phyloP scores from a whole-genome alignment of 2,888 invertebrate genomes.

The Gryllus longicercus region DNA sequence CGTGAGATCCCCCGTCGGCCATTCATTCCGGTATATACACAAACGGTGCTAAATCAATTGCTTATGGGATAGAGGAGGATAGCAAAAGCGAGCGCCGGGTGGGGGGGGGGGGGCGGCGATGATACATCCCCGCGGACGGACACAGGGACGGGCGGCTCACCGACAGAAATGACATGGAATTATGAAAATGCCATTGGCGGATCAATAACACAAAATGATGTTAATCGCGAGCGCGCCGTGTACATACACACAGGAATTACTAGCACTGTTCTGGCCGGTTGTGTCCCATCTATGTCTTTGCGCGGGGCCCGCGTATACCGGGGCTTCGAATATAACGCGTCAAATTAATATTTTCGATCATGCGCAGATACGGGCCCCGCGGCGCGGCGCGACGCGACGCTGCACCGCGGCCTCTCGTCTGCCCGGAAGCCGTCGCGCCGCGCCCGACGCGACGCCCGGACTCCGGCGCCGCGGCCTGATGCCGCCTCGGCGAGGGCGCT shows the following conservation, averaged over 20 bases:
- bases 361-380: not conserved
- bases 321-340: not conserved
- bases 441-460: too few relatives aligned
- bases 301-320: not conserved
- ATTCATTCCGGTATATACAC: slow-evolving; percentile 17
- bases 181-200: slow-evolving; percentile 1
- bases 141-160: not conserved
- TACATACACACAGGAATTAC: slow-evolving; percentile 17
- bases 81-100: not conserved
- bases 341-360: slow-evolving; percentile 17
- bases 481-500: not conserved
- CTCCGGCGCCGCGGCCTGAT: too few relatives aligned
- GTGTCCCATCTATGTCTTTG: slow-evolving; percentile 10
- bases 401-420: too few relatives aligned
- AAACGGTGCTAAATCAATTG: slow-evolving; percentile 17
- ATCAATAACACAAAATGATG: slow-evolving; percentile 17
- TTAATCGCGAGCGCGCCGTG: not conserved
- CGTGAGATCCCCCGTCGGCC: not conserved
- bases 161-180: slow-evolving; percentile 10
- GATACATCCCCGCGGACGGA: slow-evolving; percentile 1
- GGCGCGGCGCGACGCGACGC: not conserved
- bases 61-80: slow-evolving; percentile 9
- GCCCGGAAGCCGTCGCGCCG: too few relatives aligned
- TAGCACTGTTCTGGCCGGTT: slow-evolving; percentile 1
- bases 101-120: not conserved